Evolutionary conservation across 1,140 invertebrate genomes (phyloP).

Genomic region (Panagrolaimus sp.): DNA sequence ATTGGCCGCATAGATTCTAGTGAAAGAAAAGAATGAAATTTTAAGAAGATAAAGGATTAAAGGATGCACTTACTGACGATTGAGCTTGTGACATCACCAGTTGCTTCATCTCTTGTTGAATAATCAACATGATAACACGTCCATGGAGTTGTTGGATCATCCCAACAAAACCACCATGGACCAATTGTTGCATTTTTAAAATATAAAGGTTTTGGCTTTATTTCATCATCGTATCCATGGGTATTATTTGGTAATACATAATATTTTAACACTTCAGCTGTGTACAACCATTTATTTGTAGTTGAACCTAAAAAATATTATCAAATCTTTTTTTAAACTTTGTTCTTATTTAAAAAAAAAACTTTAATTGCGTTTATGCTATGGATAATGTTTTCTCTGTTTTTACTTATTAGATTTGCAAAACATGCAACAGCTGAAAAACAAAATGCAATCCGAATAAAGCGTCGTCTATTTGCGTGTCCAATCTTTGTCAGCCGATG

Average conservation of each 20-base stretch:
- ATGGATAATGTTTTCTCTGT: no score
- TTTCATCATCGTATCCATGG: slow-evolving; percentile 29
- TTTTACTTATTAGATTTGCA: slow-evolving; percentile 40
- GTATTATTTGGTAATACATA: slow-evolving; percentile 53
- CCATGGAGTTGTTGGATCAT: slow-evolving; percentile 53
- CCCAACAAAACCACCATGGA: slow-evolving; percentile 57
- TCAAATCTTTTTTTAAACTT: no score
- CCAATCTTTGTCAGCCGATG: slow-evolving; percentile 43
- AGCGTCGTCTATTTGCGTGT: slow-evolving; percentile 27
- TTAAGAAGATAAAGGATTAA: neutral
- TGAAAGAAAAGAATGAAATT: slow-evolving; percentile 19
- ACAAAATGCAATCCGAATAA: slow-evolving; percentile 37
- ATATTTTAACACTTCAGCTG: slow-evolving; percentile 50
- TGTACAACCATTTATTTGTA: slow-evolving; percentile 58
- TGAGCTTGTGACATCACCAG: slow-evolving; percentile 54
- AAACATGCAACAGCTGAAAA: slow-evolving; percentile 36
- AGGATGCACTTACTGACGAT: slow-evolving; percentile 37
- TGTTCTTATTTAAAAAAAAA: neutral
- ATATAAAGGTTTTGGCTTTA: slow-evolving; percentile 28
- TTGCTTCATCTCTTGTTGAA: slow-evolving; percentile 35
- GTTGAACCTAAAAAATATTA: slow-evolving; percentile 37
- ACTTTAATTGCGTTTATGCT: neutral
- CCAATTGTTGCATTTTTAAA: slow-evolving; percentile 56
- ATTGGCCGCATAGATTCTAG: slow-evolving; percentile 51
- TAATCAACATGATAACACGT: slow-evolving; percentile 50